phyloP scores from a whole-genome alignment of 2,888 invertebrate genomes.

The Cepaea hortensis region DNA sequence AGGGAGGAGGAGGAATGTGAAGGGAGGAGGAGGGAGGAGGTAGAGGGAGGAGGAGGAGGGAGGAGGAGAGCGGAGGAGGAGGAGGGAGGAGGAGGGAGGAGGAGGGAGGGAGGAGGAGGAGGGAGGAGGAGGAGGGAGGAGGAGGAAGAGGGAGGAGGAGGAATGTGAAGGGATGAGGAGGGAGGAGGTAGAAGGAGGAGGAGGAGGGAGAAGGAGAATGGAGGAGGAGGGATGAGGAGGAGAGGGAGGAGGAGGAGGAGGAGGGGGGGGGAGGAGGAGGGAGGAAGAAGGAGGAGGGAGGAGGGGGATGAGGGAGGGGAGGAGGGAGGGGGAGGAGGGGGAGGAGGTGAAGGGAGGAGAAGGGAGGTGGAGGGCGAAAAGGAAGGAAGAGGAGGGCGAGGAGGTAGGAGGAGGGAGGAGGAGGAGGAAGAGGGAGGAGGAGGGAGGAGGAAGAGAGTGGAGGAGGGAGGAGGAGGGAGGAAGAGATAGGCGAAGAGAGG shows the following conservation, averaged over 20 bases:
- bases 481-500: background rate
- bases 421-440: background rate
- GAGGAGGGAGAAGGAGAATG: too few species aligned
- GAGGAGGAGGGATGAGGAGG: too few species aligned
- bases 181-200: background rate
- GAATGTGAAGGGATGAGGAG: background rate
- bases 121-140: background rate
- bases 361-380: background rate
- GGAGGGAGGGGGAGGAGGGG: too few species aligned
- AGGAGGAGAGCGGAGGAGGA: background rate
- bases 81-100: background rate
- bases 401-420: too few species aligned
- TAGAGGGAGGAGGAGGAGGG: background rate
- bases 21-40: background rate
- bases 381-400: too few species aligned
- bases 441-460: background rate
- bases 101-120: too few species aligned
- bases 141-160: background rate
- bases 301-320: too few species aligned
- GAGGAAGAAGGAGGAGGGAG: background rate
- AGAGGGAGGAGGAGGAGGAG: too few species aligned
- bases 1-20: background rate
- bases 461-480: background rate
- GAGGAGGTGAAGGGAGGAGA: background rate
- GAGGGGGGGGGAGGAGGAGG: background rate